Conservation (phyloP, 2,797 vertebrate species). For the Schizopygopsis malacanthus region DNA sequence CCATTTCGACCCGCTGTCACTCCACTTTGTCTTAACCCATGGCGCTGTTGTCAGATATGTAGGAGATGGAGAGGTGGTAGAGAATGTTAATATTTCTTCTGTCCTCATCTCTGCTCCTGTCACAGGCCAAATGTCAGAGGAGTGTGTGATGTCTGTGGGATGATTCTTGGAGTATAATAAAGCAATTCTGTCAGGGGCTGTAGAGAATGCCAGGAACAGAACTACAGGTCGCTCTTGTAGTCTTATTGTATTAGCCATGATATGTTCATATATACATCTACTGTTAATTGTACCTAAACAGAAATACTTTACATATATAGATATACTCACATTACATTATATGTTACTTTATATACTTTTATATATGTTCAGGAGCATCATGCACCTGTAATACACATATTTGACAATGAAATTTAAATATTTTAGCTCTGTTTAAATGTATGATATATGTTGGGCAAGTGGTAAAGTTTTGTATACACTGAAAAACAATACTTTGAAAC, state of each 20-base stretch:
- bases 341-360: too few relatives aligned
- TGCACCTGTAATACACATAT: too few relatives aligned
- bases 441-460: too few relatives aligned
- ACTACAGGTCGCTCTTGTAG: neutral
- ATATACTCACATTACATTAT: too few relatives aligned
- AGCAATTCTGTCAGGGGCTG: constrained; percentile 19
- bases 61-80: constrained; percentile 33
- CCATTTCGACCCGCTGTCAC: constrained; percentile 24
- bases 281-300: neutral
- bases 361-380: too few relatives aligned
- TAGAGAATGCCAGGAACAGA: constrained; percentile 5
- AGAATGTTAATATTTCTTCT: constrained; percentile 32
- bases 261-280: neutral
- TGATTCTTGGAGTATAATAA: constrained; percentile 39
- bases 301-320: neutral
- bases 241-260: constrained; percentile 2
- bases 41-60: constrained; percentile 28
- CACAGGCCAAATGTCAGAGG: constrained; percentile 47
- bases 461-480: too few relatives aligned
- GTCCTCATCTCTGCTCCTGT: constrained; percentile 27
- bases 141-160: constrained; percentile 23
- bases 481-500: too few relatives aligned
- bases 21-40: constrained; percentile 46
- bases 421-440: too few relatives aligned
- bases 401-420: too few relatives aligned